A percentile compares a stretch with the other conserved stretches of the same genome.
Conservation (phyloP, 2,888 invertebrate species). For the Cinara cedri region DNA sequence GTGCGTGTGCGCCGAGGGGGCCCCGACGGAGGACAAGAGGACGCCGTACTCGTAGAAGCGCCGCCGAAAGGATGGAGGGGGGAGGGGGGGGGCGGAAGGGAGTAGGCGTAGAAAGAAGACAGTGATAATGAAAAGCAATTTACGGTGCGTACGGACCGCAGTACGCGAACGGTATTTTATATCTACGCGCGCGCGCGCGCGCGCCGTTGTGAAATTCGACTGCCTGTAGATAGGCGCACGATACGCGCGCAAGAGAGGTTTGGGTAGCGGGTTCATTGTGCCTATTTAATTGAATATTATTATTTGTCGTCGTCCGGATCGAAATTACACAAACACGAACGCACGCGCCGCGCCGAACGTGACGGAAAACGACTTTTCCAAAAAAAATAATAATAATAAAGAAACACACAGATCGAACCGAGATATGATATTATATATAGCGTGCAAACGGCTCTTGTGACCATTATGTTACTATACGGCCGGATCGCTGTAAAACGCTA, state of each 20-base stretch:
- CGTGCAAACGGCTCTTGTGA: no score
- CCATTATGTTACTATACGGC: no score
- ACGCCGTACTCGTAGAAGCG: no score
- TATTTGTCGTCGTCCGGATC: conserved; percentile 8
- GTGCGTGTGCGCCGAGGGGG: no score
- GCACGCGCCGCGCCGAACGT: conserved; percentile 13
- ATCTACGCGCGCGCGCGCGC: background rate
- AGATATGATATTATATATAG: background rate
- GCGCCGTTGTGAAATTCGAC: conserved; percentile 35
- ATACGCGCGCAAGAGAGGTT: no score
- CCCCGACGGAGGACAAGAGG: no score
- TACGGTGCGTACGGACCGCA: conserved; percentile 10
- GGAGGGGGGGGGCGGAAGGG: background rate
- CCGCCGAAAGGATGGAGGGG: no score
- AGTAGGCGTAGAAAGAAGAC: background rate
- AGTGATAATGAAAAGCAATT: conserved; percentile 28
- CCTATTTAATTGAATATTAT: conserved; percentile 41
- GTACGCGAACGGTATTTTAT: background rate
- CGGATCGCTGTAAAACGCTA: no score
- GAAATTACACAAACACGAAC: conserved; percentile 34
- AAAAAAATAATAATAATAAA: no score
- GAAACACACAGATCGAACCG: conserved; percentile 20
- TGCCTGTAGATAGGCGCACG: background rate
- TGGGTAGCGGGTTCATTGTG: conserved; percentile 52
- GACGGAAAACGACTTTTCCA: conserved; percentile 24